These are phyloP conservation scores for Austrolebias charrua DNA, from an alignment of 2,797 vertebrate species.

Conservation along the genomic window DNA sequence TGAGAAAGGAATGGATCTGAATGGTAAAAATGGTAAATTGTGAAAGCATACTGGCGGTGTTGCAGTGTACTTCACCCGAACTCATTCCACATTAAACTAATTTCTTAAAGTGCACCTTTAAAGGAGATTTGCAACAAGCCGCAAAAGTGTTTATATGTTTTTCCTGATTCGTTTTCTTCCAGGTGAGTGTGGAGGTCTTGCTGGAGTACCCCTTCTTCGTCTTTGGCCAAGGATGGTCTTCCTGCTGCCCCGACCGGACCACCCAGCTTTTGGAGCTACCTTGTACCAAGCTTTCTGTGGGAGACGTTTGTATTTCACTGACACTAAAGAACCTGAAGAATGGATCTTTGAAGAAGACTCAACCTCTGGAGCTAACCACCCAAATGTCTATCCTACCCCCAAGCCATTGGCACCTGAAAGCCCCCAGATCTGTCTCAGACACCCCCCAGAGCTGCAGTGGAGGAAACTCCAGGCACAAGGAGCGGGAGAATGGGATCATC, in stretches of 20 bases:
- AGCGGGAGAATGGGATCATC: conserved; percentile 92
- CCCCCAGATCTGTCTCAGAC: conserved; percentile 79
- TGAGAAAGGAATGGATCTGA: no score
- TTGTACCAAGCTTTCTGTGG: conserved; percentile 95
- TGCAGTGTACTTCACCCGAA: no score
- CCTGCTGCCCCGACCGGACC: conserved; percentile 96
- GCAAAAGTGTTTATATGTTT: neutral
- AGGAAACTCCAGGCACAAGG: conserved; percentile 82
- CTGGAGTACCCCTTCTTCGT: conserved; percentile 99
- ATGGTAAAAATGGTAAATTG: no score
- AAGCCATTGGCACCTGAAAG: conserved; percentile 81
- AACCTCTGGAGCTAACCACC: conserved; percentile 78
- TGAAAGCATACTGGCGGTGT: no score
- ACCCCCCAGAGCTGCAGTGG: conserved; percentile 68
- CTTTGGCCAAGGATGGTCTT: conserved; percentile 99
- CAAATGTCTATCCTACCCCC: conserved; percentile 39
- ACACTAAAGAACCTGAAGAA: conserved; percentile 98
- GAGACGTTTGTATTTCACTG: conserved; percentile 98
- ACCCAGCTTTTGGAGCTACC: conserved; percentile 96
- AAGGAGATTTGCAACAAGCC: neutral
- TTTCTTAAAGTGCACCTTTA: neutral
- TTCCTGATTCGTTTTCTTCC: conserved; percentile 16
- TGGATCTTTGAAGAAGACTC: conserved; percentile 93
- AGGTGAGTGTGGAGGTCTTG: conserved; percentile 98
- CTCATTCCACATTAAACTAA: neutral